Conservation (phyloP, 1,140 invertebrate species). For the Brachionus rotundiformis region DNA sequence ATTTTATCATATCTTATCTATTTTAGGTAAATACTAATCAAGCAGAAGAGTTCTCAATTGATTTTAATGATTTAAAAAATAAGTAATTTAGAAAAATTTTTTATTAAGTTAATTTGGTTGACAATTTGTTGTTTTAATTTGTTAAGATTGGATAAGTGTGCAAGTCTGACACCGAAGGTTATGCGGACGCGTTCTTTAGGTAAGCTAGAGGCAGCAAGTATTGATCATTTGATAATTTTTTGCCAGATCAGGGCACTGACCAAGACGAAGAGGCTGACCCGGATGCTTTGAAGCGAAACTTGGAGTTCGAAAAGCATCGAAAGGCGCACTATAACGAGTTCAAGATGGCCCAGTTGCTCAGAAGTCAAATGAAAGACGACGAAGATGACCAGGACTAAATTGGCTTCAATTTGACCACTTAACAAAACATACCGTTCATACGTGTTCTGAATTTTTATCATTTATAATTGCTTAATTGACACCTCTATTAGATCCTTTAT, state of each 20-base stretch:
- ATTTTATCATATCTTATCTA: background rate
- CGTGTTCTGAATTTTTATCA: background rate
- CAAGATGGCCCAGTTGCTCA: constrained; percentile 26
- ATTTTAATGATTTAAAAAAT: constrained; percentile 40
- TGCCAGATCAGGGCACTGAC: background rate
- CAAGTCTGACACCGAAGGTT: constrained; percentile 1
- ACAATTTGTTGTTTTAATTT: background rate
- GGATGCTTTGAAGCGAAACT: constrained; percentile 9
- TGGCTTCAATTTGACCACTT: too few relatives aligned
- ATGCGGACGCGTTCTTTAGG: background rate
- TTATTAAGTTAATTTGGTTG: background rate
- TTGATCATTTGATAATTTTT: background rate
- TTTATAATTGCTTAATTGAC: background rate
- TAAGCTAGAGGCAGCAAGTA: background rate
- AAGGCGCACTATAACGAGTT: constrained; percentile 51
- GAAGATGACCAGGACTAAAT: constrained; percentile 29
- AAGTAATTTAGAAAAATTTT: background rate
- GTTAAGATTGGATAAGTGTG: constrained; percentile 29
- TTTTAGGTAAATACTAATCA: background rate
- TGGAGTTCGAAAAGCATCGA: constrained; percentile 40
- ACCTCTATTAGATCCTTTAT: background rate
- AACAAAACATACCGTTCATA: too few relatives aligned
- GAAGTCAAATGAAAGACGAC: constrained; percentile 17
- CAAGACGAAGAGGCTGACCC: background rate
- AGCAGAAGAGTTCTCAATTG: constrained; percentile 13